A percentile compares a stretch with the other conserved stretches of the same genome.
phyloP scores from a whole-genome alignment of 2,113 vertebrate species.

The Dicaeum eximium region DNA sequence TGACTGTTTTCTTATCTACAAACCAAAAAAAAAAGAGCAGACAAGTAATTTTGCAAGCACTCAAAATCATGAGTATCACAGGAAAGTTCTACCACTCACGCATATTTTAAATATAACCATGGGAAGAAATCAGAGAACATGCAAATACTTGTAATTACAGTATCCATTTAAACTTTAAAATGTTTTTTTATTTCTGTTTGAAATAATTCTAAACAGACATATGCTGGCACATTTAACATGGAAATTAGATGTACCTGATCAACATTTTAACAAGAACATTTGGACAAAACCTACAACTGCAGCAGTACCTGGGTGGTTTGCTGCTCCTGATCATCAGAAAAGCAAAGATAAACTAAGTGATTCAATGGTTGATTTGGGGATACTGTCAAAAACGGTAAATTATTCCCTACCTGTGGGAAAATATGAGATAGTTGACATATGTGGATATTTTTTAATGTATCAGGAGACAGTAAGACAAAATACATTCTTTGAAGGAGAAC shows the following conservation, averaged over 20 bases:
- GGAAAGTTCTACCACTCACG: neutral
- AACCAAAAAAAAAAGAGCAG: neutral
- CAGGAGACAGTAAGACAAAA: neutral
- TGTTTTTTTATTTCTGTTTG: neutral
- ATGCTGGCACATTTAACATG: neutral
- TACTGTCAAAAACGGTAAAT: slow-evolving; percentile 2
- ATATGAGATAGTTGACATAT: neutral
- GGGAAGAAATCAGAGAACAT: neutral
- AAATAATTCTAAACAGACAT: neutral
- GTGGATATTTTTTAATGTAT: slow-evolving; percentile 34
- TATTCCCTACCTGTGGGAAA: slow-evolving; percentile 12
- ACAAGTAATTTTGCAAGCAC: neutral
- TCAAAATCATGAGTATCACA: neutral
- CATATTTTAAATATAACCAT: neutral
- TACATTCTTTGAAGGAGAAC: neutral
- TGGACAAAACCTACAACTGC: neutral
- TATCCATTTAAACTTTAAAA: slow-evolving; percentile 11
- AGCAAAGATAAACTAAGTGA: neutral
- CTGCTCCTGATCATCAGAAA: neutral
- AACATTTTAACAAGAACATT: neutral
- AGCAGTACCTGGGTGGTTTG: neutral
- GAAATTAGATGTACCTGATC: neutral
- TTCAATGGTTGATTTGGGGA: neutral
- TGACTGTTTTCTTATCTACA: slow-evolving; percentile 13
- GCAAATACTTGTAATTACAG: slow-evolving; percentile 25